phyloP scores from a whole-genome alignment of 2,797 vertebrate species.

The Antennarius maculatus region DNA sequence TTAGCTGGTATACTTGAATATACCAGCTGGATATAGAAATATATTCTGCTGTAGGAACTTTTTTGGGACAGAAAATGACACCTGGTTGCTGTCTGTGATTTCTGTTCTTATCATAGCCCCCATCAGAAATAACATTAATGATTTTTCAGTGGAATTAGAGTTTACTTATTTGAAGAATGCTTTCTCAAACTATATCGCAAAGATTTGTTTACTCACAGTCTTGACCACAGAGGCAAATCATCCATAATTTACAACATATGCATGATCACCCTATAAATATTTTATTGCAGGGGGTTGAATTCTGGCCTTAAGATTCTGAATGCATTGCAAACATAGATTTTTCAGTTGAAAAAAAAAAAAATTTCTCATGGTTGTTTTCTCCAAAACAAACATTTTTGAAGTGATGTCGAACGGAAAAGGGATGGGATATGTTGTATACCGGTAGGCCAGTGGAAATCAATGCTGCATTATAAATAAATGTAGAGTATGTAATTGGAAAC shows the following conservation, averaged over 20 bases:
- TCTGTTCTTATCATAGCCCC: background rate
- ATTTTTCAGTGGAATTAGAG: background rate
- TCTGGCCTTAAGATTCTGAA: conserved; percentile 27
- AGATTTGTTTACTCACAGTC: conserved; percentile 54
- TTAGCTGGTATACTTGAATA: conserved; percentile 20
- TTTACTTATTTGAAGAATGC: conserved; percentile 13
- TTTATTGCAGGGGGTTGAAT: conserved; percentile 47
- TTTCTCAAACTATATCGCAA: conserved; percentile 29
- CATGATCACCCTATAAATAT: conserved; percentile 53
- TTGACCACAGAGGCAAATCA: conserved; percentile 43
- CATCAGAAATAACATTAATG: background rate
- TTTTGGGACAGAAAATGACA: background rate
- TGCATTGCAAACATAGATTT: conserved; percentile 11
- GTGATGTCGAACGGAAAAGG: background rate
- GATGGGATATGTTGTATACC: background rate
- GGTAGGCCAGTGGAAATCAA: background rate
- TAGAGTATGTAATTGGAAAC: background rate
- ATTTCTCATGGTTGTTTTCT: background rate
- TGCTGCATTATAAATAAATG: too few relatives aligned
- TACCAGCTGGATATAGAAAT: background rate
- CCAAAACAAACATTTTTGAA: background rate
- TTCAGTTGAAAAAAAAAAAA: conserved; percentile 3
- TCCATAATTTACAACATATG: conserved; percentile 41
- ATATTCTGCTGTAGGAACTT: conserved; percentile 2
- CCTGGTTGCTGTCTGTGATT: conserved; percentile 15